These are phyloP conservation scores for Natrix natrix DNA, from an alignment of 2,797 vertebrate genomes.

Conservation along the genomic window DNA sequence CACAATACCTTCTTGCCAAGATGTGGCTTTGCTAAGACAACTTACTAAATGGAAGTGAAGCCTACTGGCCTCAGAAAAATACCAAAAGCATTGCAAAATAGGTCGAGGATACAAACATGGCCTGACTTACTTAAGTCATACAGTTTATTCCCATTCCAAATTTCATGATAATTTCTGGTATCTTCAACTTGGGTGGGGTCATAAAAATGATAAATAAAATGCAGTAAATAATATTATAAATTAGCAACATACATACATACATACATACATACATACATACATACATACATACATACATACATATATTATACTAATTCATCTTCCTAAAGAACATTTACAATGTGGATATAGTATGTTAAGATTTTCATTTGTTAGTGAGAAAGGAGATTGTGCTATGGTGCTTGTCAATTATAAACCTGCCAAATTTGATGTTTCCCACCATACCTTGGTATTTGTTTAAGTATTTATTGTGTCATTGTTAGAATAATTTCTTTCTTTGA, in stretches of 20 bases:
- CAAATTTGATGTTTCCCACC: background rate
- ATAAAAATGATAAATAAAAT: background rate
- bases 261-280: background rate
- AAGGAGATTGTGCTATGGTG: background rate
- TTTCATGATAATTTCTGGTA: background rate
- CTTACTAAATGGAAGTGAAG: background rate
- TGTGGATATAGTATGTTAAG: background rate
- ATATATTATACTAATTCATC: background rate
- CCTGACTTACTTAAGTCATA: background rate
- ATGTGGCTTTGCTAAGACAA: background rate
- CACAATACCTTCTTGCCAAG: background rate
- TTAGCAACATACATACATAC: background rate
- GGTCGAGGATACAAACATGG: background rate
- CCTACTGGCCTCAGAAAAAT: background rate
- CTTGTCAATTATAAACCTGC: background rate
- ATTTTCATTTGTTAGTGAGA: background rate
- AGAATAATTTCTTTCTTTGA: background rate
- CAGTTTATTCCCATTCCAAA: background rate
- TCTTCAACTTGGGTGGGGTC: background rate
- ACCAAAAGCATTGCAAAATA: background rate
- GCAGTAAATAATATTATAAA: background rate
- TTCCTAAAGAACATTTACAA: background rate
- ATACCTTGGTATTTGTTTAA: background rate
- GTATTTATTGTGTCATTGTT: background rate
- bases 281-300: background rate